A percentile compares a stretch with the other conserved stretches of the same genome.
phyloP scores from a whole-genome alignment of 1,140 invertebrate species.

The Geopemphigus sp. region DNA sequence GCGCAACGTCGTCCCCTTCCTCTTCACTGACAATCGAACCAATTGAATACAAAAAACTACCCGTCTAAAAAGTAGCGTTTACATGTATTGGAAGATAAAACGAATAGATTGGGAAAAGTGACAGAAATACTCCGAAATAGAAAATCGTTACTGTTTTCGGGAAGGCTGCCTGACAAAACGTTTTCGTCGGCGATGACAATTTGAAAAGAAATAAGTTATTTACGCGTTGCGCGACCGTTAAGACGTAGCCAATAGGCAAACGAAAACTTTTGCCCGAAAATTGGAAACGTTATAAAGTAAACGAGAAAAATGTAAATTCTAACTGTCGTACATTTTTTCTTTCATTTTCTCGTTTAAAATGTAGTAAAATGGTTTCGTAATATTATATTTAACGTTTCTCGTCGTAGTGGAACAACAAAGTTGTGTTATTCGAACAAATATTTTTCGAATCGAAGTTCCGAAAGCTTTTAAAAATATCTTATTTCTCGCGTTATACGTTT shows the following conservation, averaged over 20 bases:
- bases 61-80: not conserved
- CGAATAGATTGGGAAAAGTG: not conserved
- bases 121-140: not conserved
- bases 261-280: no score
- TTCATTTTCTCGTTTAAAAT: no score
- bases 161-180: not conserved
- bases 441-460: no score
- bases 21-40: not conserved
- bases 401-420: no score
- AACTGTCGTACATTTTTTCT: no score
- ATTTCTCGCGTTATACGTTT: no score
- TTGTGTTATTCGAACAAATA: no score
- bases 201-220: not conserved
- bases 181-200: not conserved
- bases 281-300: no score
- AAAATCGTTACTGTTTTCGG: not conserved
- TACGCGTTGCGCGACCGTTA: not conserved
- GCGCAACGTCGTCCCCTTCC: not conserved
- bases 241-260: not conserved
- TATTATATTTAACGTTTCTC: no score
- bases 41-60: constrained; percentile 5
- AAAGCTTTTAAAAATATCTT: no score
- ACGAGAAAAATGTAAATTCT: no score
- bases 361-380: no score
- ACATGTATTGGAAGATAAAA: not conserved